Evolutionary conservation across 2,888 invertebrate species (phyloP).

Genomic region (Drosophila lutescens): DNA sequence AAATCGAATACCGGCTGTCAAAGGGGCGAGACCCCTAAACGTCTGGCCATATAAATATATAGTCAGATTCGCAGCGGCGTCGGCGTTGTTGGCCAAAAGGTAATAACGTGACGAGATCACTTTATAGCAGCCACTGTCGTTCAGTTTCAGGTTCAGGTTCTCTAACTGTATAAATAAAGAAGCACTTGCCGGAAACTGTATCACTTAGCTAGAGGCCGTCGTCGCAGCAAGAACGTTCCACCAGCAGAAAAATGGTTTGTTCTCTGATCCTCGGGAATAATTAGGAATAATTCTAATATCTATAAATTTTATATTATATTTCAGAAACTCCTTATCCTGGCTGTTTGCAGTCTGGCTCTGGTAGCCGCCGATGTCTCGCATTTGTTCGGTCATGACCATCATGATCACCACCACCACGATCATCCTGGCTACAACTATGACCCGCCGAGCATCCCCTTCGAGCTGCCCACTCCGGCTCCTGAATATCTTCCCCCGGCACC

Average conservation of each 20-base stretch:
- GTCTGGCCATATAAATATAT: constrained; percentile 24
- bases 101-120: constrained; percentile 24
- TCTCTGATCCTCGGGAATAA: neutral
- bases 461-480: constrained; percentile 56
- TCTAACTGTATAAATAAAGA: constrained; percentile 72
- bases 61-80: constrained; percentile 35
- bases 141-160: constrained; percentile 50
- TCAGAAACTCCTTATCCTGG: constrained; percentile 71
- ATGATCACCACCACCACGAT: constrained; percentile 57
- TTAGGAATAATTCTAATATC: neutral
- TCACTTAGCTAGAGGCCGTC: constrained; percentile 61
- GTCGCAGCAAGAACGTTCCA: constrained; percentile 59
- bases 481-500: constrained; percentile 51
- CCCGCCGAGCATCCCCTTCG: constrained; percentile 59
- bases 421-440: constrained; percentile 75
- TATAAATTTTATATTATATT: neutral
- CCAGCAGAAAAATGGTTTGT: constrained; percentile 58
- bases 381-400: constrained; percentile 63
- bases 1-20: constrained; percentile 54
- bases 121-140: constrained; percentile 25
- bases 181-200: constrained; percentile 69
- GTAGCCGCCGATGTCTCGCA: constrained; percentile 79
- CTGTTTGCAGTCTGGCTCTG: constrained; percentile 60
- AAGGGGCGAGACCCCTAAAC: constrained; percentile 54
- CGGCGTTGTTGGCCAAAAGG: constrained; percentile 2